These are phyloP conservation scores for Lepus townsendii DNA, from an alignment of 2,797 vertebrate genomes.

Conservation along the genomic window DNA sequence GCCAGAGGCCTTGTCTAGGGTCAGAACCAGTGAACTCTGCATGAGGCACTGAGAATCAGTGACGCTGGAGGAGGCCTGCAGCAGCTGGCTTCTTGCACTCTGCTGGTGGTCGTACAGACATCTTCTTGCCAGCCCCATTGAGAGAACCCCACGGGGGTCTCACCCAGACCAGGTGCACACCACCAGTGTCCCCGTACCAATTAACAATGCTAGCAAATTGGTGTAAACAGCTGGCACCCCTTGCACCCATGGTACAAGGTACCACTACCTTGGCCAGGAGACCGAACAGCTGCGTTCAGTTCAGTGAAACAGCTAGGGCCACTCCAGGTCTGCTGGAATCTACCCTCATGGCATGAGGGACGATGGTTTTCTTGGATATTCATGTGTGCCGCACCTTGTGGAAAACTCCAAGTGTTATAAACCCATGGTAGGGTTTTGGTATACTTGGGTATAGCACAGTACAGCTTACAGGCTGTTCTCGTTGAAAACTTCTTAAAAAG, in stretches of 20 bases:
- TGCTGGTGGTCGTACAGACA: no score
- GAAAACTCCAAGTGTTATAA: accelerated
- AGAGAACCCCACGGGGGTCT: neutral
- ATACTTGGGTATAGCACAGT: neutral
- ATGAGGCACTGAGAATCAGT: neutral
- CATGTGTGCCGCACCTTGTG: accelerated
- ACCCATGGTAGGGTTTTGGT: no score
- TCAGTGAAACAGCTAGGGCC: no score
- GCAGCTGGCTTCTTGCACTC: neutral
- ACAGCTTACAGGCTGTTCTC: accelerated
- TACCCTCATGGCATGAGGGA: accelerated
- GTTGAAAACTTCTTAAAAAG: neutral
- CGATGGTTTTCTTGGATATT: accelerated
- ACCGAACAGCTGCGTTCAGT: accelerated
- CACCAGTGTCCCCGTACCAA: accelerated
- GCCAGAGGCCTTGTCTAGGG: neutral
- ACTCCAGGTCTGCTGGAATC: neutral
- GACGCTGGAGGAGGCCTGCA: accelerated
- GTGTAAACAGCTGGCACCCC: accelerated
- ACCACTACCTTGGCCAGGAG: accelerated
- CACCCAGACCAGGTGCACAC: no score
- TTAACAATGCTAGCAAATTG: accelerated
- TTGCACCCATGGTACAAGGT: accelerated
- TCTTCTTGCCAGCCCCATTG: neutral
- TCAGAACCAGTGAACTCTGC: neutral